Conservation (phyloP, 2,888 invertebrate species). For the Drosophila barbarae region DNA sequence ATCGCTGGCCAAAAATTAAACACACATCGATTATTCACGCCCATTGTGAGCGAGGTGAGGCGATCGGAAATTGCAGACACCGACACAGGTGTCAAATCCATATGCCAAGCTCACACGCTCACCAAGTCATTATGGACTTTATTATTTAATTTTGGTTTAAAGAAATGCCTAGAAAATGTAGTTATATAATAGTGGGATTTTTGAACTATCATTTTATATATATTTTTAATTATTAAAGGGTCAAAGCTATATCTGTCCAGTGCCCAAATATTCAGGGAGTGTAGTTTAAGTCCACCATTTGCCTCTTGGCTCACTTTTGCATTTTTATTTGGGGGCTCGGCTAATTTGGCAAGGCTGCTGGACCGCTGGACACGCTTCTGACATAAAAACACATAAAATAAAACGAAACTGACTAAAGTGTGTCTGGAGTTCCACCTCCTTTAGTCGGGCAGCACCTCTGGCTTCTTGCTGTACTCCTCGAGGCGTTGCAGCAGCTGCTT, state of each 20-base stretch:
- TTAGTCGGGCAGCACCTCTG: background rate
- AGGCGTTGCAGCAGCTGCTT: slow-evolving; percentile 48
- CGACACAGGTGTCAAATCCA: slow-evolving; percentile 21
- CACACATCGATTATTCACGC: slow-evolving; percentile 52
- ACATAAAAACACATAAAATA: background rate
- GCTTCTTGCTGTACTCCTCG: background rate
- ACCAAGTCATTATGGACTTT: background rate
- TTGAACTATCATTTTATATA: no score
- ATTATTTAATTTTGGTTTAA: no score
- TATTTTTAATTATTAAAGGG: background rate
- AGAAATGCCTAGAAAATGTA: background rate
- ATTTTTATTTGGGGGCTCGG: slow-evolving; percentile 18
- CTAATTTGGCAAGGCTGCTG: slow-evolving; percentile 35
- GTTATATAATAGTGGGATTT: background rate
- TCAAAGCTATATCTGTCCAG: background rate
- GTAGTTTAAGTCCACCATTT: background rate
- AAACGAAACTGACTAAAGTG: slow-evolving; percentile 5
- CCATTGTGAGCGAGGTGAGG: slow-evolving; percentile 19
- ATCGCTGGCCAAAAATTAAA: slow-evolving; percentile 33
- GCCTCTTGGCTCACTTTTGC: background rate
- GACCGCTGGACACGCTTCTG: background rate
- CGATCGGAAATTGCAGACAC: slow-evolving; percentile 9
- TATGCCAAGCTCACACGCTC: slow-evolving; percentile 11
- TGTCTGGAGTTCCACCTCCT: background rate
- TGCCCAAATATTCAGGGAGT: background rate